Conservation (phyloP, 2,113 vertebrate species). For the Pygoscelis adeliae region DNA sequence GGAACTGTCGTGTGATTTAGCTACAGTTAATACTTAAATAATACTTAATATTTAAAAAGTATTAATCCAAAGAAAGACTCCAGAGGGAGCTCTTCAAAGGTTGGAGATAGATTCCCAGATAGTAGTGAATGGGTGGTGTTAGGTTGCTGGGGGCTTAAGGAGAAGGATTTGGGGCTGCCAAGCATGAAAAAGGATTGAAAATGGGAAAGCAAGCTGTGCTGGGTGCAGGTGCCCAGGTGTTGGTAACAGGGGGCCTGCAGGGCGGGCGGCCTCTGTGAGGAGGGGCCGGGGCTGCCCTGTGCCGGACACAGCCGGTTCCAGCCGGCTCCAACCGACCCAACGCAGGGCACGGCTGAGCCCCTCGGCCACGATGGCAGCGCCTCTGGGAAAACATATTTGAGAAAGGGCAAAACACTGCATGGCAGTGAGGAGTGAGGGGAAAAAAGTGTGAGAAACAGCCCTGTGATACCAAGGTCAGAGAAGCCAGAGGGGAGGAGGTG, state of each 20-base stretch:
- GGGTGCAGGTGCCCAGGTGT: accelerated
- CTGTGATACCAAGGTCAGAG: neutral
- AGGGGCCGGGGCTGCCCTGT: neutral
- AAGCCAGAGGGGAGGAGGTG: accelerated
- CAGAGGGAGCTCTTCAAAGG: neutral
- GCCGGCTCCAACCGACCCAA: accelerated
- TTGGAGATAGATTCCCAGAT: neutral
- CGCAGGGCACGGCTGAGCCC: neutral
- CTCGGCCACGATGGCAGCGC: accelerated
- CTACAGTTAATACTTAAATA: neutral
- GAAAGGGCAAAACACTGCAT: neutral
- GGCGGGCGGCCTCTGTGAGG: too few relatives aligned
- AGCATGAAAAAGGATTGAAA: neutral
- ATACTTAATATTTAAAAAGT: neutral
- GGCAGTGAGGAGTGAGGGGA: too few relatives aligned
- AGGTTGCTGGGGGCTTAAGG: neutral
- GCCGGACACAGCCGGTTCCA: neutral
- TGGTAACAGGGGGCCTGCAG: too few relatives aligned
- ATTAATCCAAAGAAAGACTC: neutral
- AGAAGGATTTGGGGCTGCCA: neutral
- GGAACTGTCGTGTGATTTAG: neutral
- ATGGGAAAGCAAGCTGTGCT: neutral
- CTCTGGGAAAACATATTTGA: neutral
- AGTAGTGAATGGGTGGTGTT: neutral
- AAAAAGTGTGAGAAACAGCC: neutral